Evolutionary conservation across 2,113 vertebrate genomes (phyloP), one percentile per base, ranked within the genome.

Genomic region (Murina feae): DNA sequence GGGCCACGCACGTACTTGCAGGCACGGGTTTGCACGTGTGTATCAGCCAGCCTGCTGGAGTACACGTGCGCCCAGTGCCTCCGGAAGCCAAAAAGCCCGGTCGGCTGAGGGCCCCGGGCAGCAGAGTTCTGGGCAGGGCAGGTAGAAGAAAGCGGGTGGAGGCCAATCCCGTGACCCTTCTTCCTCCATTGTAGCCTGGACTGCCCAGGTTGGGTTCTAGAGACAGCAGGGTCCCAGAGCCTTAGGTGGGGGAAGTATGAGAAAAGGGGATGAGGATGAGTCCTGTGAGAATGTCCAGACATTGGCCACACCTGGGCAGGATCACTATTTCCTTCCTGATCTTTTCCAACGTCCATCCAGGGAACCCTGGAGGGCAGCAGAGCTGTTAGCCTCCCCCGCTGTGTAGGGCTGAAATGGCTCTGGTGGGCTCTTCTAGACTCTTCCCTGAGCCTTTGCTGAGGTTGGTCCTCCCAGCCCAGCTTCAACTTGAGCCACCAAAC

Each of bases 31-130:
- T 96, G 96, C 86, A 79, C 66, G 96, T 89, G 97, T 95, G 94
- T n/a, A n/a, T n/a, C n/a, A n/a, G n/a, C n/a, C n/a, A 53, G 91
- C 90, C 84, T 60, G 69, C 92, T n/a, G 84, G 94, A 87, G 84
- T 93, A 96, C 95, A 96, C 95, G 95, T 96, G 97, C 81, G 71
- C 74, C 53, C 71, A 16, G 89, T 65, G 84, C 89, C 28, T 68
- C 86, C 95, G 89, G 95, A 96, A 96, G 91, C 25, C 44, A 63
- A 44, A 44, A 44, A 76, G 80, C 37, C 30, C 28, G 69, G 42
- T 49, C 30, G 47, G n/a, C 65, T 47, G 32, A 72, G 93, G 47
- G 72, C 79, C 60, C n/a, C 69, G 37, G 55, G 49, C 69, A 25
- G 14, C 58, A 30, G 20, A 72, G 65, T 37, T 71, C 39, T 4